Evolutionary conservation across 2,797 vertebrate species (phyloP).

Genomic region (Oryzias sinensis): DNA sequence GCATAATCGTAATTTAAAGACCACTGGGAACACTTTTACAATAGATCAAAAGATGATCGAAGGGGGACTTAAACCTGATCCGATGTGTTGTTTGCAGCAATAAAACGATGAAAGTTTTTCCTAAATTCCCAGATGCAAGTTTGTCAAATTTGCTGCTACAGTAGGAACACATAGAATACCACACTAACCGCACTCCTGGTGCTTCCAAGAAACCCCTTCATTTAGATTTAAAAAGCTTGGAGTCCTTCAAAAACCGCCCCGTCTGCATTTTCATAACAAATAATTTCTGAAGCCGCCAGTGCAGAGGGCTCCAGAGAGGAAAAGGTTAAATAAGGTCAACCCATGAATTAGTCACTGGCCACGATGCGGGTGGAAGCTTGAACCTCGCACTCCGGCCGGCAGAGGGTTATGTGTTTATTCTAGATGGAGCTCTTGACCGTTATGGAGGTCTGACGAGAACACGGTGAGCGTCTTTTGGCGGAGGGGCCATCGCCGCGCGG

Average conservation of each 20-base stretch:
- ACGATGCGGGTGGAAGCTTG: slow-evolving; percentile 11
- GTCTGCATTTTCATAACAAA: slow-evolving; percentile 7
- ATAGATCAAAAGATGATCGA: no score
- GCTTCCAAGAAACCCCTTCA: no score
- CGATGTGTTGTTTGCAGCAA: no score
- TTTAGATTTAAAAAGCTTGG: slow-evolving; percentile 1
- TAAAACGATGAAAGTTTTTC: no score
- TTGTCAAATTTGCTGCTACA: background rate
- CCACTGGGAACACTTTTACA: no score
- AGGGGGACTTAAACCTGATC: no score
- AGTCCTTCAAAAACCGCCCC: background rate
- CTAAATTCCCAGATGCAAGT: background rate
- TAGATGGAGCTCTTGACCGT: slow-evolving; percentile 22
- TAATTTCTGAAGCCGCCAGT: background rate
- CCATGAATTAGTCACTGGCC: slow-evolving; percentile 21
- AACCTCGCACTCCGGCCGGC: slow-evolving; percentile 1
- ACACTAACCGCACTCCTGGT: background rate
- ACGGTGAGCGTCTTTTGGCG: slow-evolving; percentile 31
- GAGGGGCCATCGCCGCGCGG: slow-evolving; percentile 32
- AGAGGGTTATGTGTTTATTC: slow-evolving; percentile 17
- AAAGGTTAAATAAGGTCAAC: slow-evolving; percentile 32
- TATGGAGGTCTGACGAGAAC: slow-evolving; percentile 34
- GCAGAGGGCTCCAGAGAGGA: background rate
- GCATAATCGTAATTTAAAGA: no score
- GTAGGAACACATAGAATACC: background rate